Conservation (phyloP, 2,888 invertebrate genomes). For the Mystacides longicornis region DNA sequence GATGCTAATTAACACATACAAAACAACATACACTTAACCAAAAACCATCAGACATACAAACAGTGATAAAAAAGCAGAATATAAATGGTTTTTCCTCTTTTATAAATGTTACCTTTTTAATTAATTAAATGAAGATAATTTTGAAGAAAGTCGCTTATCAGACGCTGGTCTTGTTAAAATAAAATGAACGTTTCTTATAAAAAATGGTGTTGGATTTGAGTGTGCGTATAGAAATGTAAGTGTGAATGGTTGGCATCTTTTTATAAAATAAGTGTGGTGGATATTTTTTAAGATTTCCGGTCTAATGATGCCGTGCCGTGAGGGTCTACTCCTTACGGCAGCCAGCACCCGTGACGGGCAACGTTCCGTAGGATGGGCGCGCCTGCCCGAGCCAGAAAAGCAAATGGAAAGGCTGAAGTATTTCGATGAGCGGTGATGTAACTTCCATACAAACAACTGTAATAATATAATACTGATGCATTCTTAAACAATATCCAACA, state of each 20-base stretch:
- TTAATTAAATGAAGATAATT: not conserved
- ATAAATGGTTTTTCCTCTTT: too few species aligned
- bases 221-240: not conserved
- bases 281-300: constrained; percentile 9
- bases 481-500: not conserved
- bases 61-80: too few species aligned
- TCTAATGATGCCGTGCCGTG: constrained; percentile 16
- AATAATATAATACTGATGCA: not conserved
- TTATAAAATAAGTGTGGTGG: not conserved
- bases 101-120: not conserved
- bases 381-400: constrained; percentile 19
- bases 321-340: constrained; percentile 13
- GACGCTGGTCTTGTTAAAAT: not conserved
- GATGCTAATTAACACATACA: not conserved
- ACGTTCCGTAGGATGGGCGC: constrained; percentile 26
- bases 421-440: constrained; percentile 1
- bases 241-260: not conserved
- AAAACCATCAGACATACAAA: not conserved
- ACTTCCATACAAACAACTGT: not conserved
- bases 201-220: not conserved
- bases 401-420: constrained; percentile 9
- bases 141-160: not conserved
- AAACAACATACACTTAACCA: not conserved
- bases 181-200: not conserved
- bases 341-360: constrained; percentile 25